phyloP scores from a whole-genome alignment of 64 coral and sea anemone species.

The Montipora sp. region DNA sequence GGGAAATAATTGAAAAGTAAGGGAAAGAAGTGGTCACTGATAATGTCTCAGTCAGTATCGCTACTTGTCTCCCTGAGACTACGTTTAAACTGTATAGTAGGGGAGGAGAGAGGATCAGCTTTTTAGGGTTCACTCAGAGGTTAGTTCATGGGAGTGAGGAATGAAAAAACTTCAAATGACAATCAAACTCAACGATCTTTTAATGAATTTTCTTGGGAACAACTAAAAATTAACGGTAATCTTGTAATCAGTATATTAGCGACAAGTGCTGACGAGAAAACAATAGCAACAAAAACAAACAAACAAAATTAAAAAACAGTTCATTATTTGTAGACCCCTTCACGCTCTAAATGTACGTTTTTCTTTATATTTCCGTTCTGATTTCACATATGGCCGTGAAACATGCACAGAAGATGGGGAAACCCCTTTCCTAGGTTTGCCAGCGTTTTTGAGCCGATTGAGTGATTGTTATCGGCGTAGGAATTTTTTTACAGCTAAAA shows the following conservation, averaged over 20 bases:
- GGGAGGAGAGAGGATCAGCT: neutral
- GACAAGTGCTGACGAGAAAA: too few species aligned
- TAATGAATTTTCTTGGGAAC: neutral
- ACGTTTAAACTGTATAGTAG: neutral
- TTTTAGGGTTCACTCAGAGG: neutral
- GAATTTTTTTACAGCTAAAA: too few species aligned
- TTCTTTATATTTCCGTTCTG: too few species aligned
- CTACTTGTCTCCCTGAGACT: neutral
- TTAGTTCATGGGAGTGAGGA: slow-evolving; percentile 1
- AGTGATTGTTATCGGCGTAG: too few species aligned
- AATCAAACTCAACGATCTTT: neutral
- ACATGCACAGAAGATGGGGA: too few species aligned
- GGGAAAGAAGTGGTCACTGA: neutral
- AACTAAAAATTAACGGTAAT: neutral
- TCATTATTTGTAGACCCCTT: too few species aligned
- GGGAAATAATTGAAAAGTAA: neutral
- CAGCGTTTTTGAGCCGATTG: too few species aligned
- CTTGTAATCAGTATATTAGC: neutral
- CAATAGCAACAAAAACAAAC: too few species aligned
- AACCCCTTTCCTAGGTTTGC: too few species aligned
- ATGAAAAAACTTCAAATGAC: neutral
- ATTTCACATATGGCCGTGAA: too few species aligned
- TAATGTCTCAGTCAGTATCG: neutral
- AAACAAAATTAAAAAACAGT: too few species aligned
- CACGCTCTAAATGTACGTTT: too few species aligned